Conservation (phyloP, 1,140 invertebrate species). For the Pachypsylla venusta region DNA sequence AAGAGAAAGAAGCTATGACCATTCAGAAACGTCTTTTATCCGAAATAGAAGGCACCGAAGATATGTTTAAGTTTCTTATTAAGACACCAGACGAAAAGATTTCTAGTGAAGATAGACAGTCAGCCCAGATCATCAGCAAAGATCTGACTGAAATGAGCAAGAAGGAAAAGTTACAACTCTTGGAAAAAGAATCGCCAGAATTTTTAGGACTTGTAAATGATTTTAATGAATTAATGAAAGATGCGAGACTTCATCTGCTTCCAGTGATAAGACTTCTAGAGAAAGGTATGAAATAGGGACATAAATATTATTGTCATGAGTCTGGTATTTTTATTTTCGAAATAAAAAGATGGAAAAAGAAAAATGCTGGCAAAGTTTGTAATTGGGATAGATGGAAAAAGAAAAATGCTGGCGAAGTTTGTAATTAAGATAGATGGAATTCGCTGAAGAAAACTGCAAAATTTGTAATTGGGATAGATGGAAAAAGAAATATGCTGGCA, state of each 20-base stretch:
- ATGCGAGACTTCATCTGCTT: slow-evolving; percentile 10
- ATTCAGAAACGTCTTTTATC: slow-evolving; percentile 62
- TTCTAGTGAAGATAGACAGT: background rate
- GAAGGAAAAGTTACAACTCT: slow-evolving; percentile 53
- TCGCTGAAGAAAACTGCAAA: no score
- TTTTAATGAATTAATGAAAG: slow-evolving; percentile 39
- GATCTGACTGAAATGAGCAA: slow-evolving; percentile 59
- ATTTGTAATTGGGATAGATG: no score
- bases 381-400: no score
- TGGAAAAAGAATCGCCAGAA: slow-evolving; percentile 73
- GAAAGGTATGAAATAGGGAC: no score
- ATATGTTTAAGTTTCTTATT: slow-evolving; percentile 46
- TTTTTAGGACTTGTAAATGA: slow-evolving; percentile 57
- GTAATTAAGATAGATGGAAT: no score
- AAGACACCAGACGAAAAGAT: background rate
- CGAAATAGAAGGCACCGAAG: slow-evolving; percentile 67
- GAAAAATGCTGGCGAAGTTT: no score
- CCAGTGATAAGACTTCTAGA: slow-evolving; percentile 8
- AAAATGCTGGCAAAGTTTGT: no score
- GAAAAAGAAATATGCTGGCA: no score
- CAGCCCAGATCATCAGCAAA: slow-evolving; percentile 37
- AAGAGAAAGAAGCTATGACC: slow-evolving; percentile 69
- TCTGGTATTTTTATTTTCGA: no score
- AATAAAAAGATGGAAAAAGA: no score
- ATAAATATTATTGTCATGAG: no score